Conservation (phyloP, 2,113 vertebrate species). For the Hyla sarda region DNA sequence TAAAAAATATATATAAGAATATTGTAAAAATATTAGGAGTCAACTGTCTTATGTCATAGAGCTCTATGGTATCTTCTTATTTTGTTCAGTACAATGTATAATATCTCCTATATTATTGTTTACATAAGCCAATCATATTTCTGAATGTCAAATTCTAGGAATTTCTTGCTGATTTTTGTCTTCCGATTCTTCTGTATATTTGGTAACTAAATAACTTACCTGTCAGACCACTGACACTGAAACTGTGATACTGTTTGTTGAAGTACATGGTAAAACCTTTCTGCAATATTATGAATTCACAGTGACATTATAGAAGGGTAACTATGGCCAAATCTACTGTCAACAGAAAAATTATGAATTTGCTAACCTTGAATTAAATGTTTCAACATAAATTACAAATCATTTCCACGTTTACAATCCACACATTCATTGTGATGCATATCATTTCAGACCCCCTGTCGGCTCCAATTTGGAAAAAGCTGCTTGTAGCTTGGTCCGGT, state of each 20-base stretch:
- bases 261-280: neutral
- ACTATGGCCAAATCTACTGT: neutral
- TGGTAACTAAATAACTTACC: neutral
- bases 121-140: too few species aligned
- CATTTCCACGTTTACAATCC: neutral
- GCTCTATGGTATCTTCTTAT: too few species aligned
- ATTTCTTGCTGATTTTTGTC: too few species aligned
- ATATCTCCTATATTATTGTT: too few species aligned
- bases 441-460: slow-evolving; percentile 5
- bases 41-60: too few species aligned
- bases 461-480: neutral
- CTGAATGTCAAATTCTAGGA: too few species aligned
- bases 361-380: neutral
- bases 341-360: neutral
- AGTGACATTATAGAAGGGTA: neutral
- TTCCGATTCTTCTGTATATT: neutral
- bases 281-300: neutral
- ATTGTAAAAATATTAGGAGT: too few species aligned
- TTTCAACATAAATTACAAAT: neutral
- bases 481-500: neutral
- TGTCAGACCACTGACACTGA: neutral
- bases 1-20: too few species aligned
- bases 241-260: neutral
- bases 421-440: neutral
- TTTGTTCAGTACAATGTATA: too few species aligned